These are phyloP conservation scores for Gonatopus flavifemur DNA, from an alignment of 1,140 invertebrate genomes.

Conservation along the genomic window DNA sequence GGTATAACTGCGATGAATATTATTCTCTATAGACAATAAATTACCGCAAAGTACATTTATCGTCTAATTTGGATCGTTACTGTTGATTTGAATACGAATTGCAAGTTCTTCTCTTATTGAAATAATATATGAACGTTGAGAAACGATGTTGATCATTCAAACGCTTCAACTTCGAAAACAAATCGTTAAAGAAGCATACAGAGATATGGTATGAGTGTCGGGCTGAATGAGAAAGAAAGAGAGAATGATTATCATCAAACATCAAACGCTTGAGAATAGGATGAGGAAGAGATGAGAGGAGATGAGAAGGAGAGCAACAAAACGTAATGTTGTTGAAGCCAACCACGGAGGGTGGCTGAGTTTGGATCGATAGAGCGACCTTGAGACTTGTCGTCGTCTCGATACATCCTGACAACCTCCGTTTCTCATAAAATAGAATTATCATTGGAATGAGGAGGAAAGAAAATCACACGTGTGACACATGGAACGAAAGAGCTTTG, in stretches of 20 bases:
- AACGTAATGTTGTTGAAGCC: not conserved
- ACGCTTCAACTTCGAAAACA: too few relatives aligned
- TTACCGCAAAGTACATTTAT: too few relatives aligned
- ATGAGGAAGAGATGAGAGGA: slow-evolving; percentile 13
- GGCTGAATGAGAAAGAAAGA: not conserved
- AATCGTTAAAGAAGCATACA: too few relatives aligned
- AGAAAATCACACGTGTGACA: too few relatives aligned
- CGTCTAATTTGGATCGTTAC: too few relatives aligned
- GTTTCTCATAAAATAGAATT: slow-evolving; percentile 28
- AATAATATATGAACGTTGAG: too few relatives aligned
- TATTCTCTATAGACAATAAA: too few relatives aligned
- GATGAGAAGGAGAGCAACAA: slow-evolving; percentile 5
- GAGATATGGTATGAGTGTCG: not conserved
- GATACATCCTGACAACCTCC: slow-evolving; percentile 21
- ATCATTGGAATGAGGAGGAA: slow-evolving; percentile 12
- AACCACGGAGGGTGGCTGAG: slow-evolving; percentile 11
- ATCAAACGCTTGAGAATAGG: too few relatives aligned
- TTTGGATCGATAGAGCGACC: slow-evolving; percentile 33
- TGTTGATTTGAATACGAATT: too few relatives aligned
- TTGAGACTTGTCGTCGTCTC: slow-evolving; percentile 34
- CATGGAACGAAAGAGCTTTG: not conserved
- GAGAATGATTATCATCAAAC: not conserved
- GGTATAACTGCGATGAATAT: too few relatives aligned
- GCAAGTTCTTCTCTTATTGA: too few relatives aligned
- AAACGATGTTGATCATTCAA: too few relatives aligned